Conservation (phyloP, 2,888 invertebrate genomes). For the Molanna angustata region DNA sequence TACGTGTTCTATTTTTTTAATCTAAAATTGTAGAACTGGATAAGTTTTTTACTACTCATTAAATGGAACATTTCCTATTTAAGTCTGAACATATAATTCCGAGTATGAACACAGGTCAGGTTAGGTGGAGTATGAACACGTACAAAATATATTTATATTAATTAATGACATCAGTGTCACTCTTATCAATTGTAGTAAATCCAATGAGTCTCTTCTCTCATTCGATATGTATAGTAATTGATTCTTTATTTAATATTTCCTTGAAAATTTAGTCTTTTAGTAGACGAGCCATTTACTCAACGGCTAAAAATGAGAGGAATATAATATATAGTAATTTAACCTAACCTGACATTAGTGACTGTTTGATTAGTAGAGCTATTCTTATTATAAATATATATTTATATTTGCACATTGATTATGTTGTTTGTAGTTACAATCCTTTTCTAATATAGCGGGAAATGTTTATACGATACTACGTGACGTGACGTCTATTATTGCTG, state of each 20-base stretch:
- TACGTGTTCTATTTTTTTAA: conserved; percentile 33
- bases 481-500: conserved; percentile 53
- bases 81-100: conserved; percentile 28
- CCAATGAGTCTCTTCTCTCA: too few species aligned
- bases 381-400: conserved; percentile 30
- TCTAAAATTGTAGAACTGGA: conserved; percentile 31
- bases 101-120: conserved; percentile 27
- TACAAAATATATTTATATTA: too few species aligned
- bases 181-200: too few species aligned
- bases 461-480: conserved; percentile 28
- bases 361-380: conserved; percentile 32
- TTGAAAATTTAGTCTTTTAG: conserved; percentile 28
- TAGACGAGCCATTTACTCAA: conserved; percentile 29
- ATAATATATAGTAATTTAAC: conserved; percentile 30
- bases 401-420: conserved; percentile 32
- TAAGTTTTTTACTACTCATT: conserved; percentile 33
- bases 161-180: too few species aligned
- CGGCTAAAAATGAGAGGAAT: conserved; percentile 29
- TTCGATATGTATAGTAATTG: too few species aligned
- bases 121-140: too few species aligned
- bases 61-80: conserved; percentile 31
- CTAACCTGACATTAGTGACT: conserved; percentile 33
- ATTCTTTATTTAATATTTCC: conserved; percentile 20
- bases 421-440: conserved; percentile 32
- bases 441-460: conserved; percentile 31